A percentile compares a stretch with the other conserved stretches of the same genome.
These are phyloP conservation scores for Toxonevra muliebris DNA, from an alignment of 2,888 invertebrate species.

Conservation along the genomic window DNA sequence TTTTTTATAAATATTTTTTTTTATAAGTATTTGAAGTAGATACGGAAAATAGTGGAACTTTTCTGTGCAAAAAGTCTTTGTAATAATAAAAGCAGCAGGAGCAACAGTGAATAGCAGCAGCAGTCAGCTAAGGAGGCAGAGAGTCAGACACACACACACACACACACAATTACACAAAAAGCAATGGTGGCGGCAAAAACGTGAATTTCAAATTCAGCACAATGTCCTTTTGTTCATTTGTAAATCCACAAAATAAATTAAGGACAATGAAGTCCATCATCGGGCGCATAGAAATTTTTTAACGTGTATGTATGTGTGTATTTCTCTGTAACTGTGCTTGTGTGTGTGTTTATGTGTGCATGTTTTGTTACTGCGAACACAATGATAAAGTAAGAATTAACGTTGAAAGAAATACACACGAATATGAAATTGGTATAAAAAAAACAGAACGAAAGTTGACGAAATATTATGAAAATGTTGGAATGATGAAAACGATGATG, in stretches of 20 bases:
- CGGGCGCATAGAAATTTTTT: not conserved
- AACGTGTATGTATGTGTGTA: not conserved
- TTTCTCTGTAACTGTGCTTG: not conserved
- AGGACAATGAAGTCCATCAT: constrained; percentile 45
- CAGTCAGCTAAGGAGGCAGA: no score
- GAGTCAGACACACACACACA: not conserved
- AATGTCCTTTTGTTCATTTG: constrained; percentile 44
- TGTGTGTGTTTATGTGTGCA: not conserved
- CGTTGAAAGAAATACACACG: constrained; percentile 1
- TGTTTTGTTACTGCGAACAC: not conserved
- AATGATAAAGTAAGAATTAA: not conserved
- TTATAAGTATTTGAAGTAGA: no score
- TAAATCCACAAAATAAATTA: constrained; percentile 43
- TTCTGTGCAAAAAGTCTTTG: no score
- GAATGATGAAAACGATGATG: not conserved
- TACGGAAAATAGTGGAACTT: no score
- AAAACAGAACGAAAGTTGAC: not conserved
- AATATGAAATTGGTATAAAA: no score
- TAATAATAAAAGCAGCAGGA: no score
- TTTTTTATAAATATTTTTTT: no score
- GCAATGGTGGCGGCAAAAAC: constrained; percentile 27
- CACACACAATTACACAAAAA: constrained; percentile 6
- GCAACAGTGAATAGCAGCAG: no score
- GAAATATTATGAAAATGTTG: not conserved
- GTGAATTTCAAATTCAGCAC: constrained; percentile 44